phyloP scores from a whole-genome alignment of 2,888 invertebrate species.

The Omphaloscelis lunosa region DNA sequence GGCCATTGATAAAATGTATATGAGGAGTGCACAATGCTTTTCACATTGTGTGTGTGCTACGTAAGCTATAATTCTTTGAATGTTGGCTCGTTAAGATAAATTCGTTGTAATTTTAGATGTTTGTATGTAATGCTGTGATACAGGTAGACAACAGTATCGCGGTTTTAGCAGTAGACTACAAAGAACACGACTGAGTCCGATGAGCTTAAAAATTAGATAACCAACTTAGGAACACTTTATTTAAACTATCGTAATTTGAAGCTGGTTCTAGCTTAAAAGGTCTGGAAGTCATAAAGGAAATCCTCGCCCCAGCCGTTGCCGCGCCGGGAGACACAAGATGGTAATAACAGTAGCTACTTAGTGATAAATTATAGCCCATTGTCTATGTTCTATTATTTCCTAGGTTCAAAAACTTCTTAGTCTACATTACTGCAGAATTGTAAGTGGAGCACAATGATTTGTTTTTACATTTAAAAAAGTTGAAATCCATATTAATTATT shows the following conservation, averaged over 20 bases:
- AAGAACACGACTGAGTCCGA: background rate
- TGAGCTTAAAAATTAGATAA: no score
- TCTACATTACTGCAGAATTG: no score
- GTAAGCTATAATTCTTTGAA: background rate
- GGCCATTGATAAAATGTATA: constrained; percentile 29
- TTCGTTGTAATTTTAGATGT: background rate
- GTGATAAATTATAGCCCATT: background rate
- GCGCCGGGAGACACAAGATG: constrained; percentile 4
- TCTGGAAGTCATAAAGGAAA: background rate
- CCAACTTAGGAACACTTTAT: background rate
- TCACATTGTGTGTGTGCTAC: background rate
- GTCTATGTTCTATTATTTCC: constrained; percentile 12
- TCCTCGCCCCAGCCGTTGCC: background rate
- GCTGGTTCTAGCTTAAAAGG: background rate
- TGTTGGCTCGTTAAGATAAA: background rate
- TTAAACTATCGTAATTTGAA: background rate
- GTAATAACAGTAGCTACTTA: constrained; percentile 4
- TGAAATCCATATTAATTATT: background rate
- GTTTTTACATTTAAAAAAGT: no score
- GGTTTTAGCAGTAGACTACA: background rate
- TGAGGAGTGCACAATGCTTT: constrained; percentile 12
- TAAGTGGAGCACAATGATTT: no score
- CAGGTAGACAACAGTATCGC: no score
- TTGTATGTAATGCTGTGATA: no score
- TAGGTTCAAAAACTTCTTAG: no score